Evolutionary conservation across 2,888 invertebrate species (phyloP).

Genomic region (Fragum whitleyi): DNA sequence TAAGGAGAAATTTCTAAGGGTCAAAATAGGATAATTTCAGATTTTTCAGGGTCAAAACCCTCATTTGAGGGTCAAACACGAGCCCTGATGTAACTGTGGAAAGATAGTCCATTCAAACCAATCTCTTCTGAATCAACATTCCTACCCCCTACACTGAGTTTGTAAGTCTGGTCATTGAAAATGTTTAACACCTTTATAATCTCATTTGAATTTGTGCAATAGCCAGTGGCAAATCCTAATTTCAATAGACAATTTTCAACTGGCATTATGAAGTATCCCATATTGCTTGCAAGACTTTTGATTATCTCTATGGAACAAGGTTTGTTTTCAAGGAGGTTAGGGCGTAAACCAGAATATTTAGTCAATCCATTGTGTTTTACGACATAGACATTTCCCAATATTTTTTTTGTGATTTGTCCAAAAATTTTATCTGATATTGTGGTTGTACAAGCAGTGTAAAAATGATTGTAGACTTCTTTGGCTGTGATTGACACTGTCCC

Average conservation of each 20-base stretch:
- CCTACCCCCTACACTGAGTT: slow-evolving; percentile 29
- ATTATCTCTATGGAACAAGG: background rate
- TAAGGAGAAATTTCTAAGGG: too few species aligned
- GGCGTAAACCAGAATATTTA: slow-evolving; percentile 14
- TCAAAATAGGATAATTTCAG: too few species aligned
- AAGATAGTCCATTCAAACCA: slow-evolving; percentile 13
- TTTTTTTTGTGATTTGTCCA: background rate
- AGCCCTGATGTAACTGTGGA: slow-evolving; percentile 6
- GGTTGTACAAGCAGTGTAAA: background rate
- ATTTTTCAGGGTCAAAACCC: too few species aligned
- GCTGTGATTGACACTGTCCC: slow-evolving; percentile 30
- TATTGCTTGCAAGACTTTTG: background rate
- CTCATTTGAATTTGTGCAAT: slow-evolving; percentile 18
- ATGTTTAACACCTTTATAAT: slow-evolving; percentile 17
- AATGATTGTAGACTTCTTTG: slow-evolving; percentile 11
- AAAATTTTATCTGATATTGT: background rate
- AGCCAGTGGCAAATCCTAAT: slow-evolving; percentile 24
- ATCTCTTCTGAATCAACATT: slow-evolving; percentile 10
- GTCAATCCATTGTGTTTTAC: background rate
- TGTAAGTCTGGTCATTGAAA: background rate
- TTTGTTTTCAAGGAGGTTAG: slow-evolving; percentile 13
- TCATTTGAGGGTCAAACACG: too few species aligned
- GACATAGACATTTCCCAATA: slow-evolving; percentile 14
- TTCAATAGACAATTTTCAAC: background rate
- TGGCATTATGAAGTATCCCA: slow-evolving; percentile 8